phyloP scores from a whole-genome alignment of 2,888 invertebrate genomes.

The Lasiommata megera region DNA sequence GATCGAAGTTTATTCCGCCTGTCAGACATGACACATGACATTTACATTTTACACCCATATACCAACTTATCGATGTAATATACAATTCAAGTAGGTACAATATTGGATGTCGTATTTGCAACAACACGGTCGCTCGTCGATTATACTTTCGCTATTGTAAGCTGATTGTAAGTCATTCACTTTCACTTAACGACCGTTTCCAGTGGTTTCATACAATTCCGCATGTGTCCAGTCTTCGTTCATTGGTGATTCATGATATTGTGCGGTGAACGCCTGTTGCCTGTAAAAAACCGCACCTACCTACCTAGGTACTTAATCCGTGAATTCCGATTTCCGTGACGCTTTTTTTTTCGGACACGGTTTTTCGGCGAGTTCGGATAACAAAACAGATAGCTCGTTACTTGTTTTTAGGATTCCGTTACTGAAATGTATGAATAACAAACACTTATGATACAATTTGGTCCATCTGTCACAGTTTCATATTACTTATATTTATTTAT shows the following conservation, averaged over 20 bases:
- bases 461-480: no score
- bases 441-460: no score
- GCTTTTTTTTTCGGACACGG: background rate
- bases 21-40: no score
- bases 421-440: no score
- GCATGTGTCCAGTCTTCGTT: constrained; percentile 27
- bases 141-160: constrained; percentile 29
- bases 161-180: constrained; percentile 16
- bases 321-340: constrained; percentile 8
- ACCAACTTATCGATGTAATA: no score
- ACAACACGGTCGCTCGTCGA: background rate
- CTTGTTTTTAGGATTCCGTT: no score
- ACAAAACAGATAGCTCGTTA: no score
- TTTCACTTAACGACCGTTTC: constrained; percentile 29
- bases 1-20: no score
- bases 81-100: no score
- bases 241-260: constrained; percentile 16
- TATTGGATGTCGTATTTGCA: background rate
- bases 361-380: background rate
- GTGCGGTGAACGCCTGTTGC: background rate
- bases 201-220: constrained; percentile 21
- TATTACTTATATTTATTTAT: no score
- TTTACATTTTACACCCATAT: no score
- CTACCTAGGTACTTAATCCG: constrained; percentile 3
- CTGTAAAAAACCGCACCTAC: background rate